Evolutionary conservation across 2,888 invertebrate species (phyloP).

Genomic region (Nephrotoma guestfalica): DNA sequence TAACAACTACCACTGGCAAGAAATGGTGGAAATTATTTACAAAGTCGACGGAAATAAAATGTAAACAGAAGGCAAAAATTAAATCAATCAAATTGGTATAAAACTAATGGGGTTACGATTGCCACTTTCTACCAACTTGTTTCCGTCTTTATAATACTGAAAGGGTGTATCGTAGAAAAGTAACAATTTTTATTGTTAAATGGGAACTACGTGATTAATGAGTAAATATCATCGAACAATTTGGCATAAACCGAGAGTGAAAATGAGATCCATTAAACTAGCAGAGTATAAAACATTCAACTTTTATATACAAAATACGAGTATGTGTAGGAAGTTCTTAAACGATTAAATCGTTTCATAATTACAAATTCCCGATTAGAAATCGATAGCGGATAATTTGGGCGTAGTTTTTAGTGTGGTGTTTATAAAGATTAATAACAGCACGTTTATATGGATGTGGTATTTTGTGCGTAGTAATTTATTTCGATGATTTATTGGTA

Average conservation of each 20-base stretch:
- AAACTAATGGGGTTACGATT: background rate
- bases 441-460: too few relatives aligned
- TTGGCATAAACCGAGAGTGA: background rate
- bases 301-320: background rate
- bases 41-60: too few relatives aligned
- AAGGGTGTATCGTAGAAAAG: too few relatives aligned
- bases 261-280: background rate
- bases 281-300: background rate
- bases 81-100: background rate
- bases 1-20: background rate
- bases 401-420: too few relatives aligned
- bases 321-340: background rate
- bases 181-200: background rate
- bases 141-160: background rate
- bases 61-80: background rate
- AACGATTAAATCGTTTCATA: background rate
- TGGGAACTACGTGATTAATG: background rate
- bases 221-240: background rate
- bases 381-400: background rate
- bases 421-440: too few relatives aligned
- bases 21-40: background rate
- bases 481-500: too few relatives aligned
- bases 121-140: background rate
- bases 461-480: too few relatives aligned
- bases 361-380: background rate